Conservation (phyloP, 30 jellyfish, hydroid and myxozoan genomes). For the Euphysa ruthae region DNA sequence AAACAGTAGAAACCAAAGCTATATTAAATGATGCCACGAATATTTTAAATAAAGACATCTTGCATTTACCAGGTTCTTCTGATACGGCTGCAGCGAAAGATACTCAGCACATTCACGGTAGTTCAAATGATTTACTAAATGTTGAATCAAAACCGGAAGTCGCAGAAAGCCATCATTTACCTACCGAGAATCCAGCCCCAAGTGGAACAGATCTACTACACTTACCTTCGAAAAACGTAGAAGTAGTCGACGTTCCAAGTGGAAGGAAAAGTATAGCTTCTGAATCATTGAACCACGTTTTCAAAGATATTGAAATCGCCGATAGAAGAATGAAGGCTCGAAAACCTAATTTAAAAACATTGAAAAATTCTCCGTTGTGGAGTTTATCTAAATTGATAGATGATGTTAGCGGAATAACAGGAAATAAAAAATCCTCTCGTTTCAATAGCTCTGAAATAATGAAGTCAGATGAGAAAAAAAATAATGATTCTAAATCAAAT, state of each 20-base stretch:
- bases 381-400: conserved; percentile 31
- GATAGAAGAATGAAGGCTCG: conserved; percentile 7
- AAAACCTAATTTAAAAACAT: conserved; percentile 14
- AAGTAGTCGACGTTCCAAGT: background rate
- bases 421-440: background rate
- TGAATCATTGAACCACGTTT: background rate
- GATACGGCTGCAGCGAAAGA: background rate
- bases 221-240: too few relatives aligned
- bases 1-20: too few relatives aligned
- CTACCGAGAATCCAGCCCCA: too few relatives aligned
- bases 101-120: too few relatives aligned
- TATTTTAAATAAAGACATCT: background rate
- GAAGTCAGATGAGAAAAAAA: background rate
- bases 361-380: conserved; percentile 34
- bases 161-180: too few relatives aligned
- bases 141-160: too few relatives aligned
- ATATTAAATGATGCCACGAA: too few relatives aligned
- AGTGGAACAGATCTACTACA: too few relatives aligned
- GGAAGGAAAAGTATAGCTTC: background rate
- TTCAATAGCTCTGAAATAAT: background rate
- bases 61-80: background rate
- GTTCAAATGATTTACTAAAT: too few relatives aligned
- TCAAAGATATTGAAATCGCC: background rate
- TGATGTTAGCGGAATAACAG: conserved; percentile 20
- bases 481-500: background rate